Conservation (phyloP, 1,140 invertebrate genomes). For the Mercenaria mercenaria region DNA sequence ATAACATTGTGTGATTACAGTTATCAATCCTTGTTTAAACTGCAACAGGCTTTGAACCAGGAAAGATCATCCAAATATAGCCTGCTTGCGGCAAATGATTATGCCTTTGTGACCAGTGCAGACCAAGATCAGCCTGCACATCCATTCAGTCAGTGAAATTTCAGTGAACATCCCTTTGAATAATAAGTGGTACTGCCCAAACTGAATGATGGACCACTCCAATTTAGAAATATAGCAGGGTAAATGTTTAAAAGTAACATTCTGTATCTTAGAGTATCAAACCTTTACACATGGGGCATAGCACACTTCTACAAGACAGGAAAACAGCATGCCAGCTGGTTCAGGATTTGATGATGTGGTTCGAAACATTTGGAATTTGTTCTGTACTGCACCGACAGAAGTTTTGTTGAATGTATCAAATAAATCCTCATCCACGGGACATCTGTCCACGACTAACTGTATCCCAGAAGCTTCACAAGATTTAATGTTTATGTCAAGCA, state of each 20-base stretch:
- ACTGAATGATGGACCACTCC: too few relatives aligned
- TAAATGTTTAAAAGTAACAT: too few relatives aligned
- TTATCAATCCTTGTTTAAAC: too few relatives aligned
- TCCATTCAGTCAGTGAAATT: too few relatives aligned
- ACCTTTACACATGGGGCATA: constrained; percentile 14
- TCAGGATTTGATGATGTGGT: background rate
- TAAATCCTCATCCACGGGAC: constrained; percentile 33
- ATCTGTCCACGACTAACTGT: background rate
- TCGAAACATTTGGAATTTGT: constrained; percentile 38
- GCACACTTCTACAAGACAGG: constrained; percentile 45
- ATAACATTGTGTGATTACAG: background rate
- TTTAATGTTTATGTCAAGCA: constrained; percentile 16
- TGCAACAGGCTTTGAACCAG: background rate
- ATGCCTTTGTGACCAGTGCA: too few relatives aligned
- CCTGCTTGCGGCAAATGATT: too few relatives aligned
- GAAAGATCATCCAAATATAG: background rate
- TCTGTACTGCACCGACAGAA: background rate
- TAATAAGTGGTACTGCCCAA: too few relatives aligned
- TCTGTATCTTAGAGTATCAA: background rate
- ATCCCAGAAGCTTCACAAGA: constrained; percentile 34
- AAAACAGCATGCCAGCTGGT: constrained; percentile 38
- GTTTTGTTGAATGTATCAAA: constrained; percentile 46
- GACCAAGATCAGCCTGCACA: too few relatives aligned
- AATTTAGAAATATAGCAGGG: too few relatives aligned
- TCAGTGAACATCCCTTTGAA: too few relatives aligned